These are phyloP conservation scores for Campoplex nolae DNA, from an alignment of 2,888 invertebrate genomes.

Conservation along the genomic window DNA sequence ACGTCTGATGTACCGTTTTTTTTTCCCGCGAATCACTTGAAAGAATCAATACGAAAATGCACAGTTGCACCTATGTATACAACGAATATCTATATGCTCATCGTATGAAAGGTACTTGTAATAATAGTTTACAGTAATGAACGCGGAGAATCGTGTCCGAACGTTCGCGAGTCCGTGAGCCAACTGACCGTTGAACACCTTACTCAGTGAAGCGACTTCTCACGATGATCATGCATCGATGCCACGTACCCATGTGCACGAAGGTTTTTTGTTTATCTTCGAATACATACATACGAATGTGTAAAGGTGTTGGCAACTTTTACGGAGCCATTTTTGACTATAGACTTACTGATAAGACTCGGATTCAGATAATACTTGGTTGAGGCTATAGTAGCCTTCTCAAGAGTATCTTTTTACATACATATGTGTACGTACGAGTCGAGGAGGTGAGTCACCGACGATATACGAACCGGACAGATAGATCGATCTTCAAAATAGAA, in stretches of 20 bases:
- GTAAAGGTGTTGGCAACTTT: background rate
- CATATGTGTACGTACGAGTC: background rate
- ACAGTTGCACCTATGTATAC: background rate
- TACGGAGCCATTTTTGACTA: slow-evolving; percentile 3
- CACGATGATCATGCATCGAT: slow-evolving; percentile 30
- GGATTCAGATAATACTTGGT: background rate
- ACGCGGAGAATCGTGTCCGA: slow-evolving; percentile 15
- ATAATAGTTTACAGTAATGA: background rate
- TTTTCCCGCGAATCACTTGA: slow-evolving; percentile 1
- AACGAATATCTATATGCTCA: background rate
- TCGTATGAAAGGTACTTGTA: background rate
- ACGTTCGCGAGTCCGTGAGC: slow-evolving; percentile 38
- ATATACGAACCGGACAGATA: background rate
- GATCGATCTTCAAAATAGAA: background rate
- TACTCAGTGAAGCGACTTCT: background rate
- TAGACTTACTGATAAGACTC: background rate
- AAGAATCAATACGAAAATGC: background rate
- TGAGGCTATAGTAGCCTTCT: background rate
- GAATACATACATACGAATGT: background rate
- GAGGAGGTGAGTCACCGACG: background rate
- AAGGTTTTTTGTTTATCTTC: background rate
- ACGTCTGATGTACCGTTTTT: background rate
- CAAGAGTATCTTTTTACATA: background rate
- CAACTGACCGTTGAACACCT: slow-evolving; percentile 45
- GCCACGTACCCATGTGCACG: slow-evolving; percentile 1